Percentiles rank a stretch among this genome's conserved stretches.
phyloP scores from a whole-genome alignment of 1,140 invertebrate genomes.

The Zophobas atratus region DNA sequence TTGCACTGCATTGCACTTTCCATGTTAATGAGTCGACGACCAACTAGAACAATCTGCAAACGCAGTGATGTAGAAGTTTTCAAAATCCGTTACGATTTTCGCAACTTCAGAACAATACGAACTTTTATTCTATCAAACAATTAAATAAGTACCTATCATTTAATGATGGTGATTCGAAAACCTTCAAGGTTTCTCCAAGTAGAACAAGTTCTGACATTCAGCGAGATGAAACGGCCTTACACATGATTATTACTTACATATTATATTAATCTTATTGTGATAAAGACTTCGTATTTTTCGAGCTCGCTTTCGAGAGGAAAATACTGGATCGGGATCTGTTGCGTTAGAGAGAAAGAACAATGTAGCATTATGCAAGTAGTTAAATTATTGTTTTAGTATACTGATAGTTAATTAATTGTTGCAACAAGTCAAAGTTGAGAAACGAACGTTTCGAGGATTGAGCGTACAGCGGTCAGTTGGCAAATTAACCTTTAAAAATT shows the following conservation, averaged over 20 bases:
- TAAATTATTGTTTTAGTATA: constrained; percentile 14
- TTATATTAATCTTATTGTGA: neutral
- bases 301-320: neutral
- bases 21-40: too few relatives aligned
- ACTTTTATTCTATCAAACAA: too few relatives aligned
- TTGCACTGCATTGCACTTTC: too few relatives aligned
- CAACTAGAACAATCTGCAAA: too few relatives aligned
- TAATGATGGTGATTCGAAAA: neutral
- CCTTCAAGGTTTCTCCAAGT: constrained; percentile 5
- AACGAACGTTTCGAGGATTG: neutral
- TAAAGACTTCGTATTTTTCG: neutral
- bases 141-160: neutral
- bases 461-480: too few relatives aligned
- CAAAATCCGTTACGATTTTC: too few relatives aligned
- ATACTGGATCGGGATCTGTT: constrained; percentile 1
- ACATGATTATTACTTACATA: constrained; percentile 12
- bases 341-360: neutral
- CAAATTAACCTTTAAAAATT: too few relatives aligned
- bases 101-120: too few relatives aligned
- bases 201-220: constrained; percentile 19
- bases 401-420: constrained; percentile 23
- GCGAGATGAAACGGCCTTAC: constrained; percentile 33
- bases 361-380: constrained; percentile 1
- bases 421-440: constrained; percentile 9
- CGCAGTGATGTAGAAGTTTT: too few relatives aligned